These are phyloP conservation scores for Bruchidius siliquastri DNA, from an alignment of 2,888 invertebrate species.

Conservation along the genomic window DNA sequence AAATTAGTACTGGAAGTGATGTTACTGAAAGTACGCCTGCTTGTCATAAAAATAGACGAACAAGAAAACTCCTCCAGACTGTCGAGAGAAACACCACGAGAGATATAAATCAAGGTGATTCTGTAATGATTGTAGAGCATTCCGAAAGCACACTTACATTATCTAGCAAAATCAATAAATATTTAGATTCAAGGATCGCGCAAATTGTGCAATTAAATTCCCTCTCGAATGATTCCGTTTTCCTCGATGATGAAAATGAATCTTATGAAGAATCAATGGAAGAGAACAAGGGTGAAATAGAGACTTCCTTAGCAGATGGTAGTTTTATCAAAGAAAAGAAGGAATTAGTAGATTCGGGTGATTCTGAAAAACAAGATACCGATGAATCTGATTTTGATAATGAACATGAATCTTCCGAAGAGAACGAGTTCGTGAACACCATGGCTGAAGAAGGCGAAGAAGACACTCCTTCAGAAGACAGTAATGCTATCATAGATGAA, in stretches of 20 bases:
- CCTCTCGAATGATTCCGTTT: not conserved
- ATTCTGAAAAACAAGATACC: not conserved
- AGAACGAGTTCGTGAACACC: constrained; percentile 29
- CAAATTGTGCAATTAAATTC: not conserved
- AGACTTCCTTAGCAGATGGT: too few relatives aligned
- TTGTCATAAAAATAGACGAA: not conserved
- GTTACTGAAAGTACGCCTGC: not conserved
- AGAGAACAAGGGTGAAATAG: not conserved
- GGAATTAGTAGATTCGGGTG: too few relatives aligned
- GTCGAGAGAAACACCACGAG: not conserved
- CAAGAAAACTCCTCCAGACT: not conserved
- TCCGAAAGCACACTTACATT: not conserved
- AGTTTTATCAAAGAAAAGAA: too few relatives aligned
- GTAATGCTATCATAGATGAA: constrained; percentile 41
- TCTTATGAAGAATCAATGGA: not conserved
- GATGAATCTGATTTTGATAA: constrained; percentile 12
- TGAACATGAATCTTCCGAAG: constrained; percentile 15
- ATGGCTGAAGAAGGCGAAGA: constrained; percentile 44
- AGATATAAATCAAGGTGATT: not conserved
- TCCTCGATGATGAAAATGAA: not conserved
- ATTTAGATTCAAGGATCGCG: not conserved
- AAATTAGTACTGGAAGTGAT: not conserved
- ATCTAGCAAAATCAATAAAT: not conserved
- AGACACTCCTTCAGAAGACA: constrained; percentile 42
- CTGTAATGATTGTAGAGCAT: not conserved